Base-by-base conservation (phyloP, 1,140 invertebrate species). In the Meteorus sp. region DNA sequence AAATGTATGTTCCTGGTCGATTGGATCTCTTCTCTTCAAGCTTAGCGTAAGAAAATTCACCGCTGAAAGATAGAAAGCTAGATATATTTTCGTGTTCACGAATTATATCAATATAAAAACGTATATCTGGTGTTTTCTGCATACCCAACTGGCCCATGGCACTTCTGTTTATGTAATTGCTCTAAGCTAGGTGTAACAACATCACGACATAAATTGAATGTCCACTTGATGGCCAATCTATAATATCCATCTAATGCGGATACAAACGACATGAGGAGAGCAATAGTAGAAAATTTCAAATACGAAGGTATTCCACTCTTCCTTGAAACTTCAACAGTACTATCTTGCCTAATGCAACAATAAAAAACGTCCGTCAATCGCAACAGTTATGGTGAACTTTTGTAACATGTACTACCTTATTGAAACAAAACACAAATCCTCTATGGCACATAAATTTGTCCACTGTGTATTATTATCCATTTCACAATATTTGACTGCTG, bases 141-240 rank as follows among this genome's bases (percentile, higher is more conserved):
- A 80, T 81, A 90, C 88, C 88, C 91, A 59, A 95, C 87, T 53
- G 94, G 93, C 23, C 93, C 93, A 80, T 96, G 93, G 69, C 91
- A 94, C 76, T 89, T 91, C 55, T 90, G 79, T 44, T 81, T 77
- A 64, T 87, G 83, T n/a, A 95, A 72, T 66, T 83, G 84, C 64
- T 85, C 81, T 29, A 95, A 76, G 13, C 88, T 90, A 19, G 92
- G 92, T 2, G 91, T 91, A 50, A 82, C 75, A 35, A 92, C 82
- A 62, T 92, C 87, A 71, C 86, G 86, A 71, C 92, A 95, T 39
- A 95, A 78, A 80, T 95, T 92, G 70, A 93, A 93, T 22, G 88
- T 94, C 92, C 93, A 95, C 78, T 92, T 94, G 19, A 88, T 85
- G 56, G 88, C 88, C 47, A 95, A 80, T 65, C 93, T 86, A 72